Base-by-base conservation (phyloP, 2,888 invertebrate species). In the Ochropleura plecta region DNA sequence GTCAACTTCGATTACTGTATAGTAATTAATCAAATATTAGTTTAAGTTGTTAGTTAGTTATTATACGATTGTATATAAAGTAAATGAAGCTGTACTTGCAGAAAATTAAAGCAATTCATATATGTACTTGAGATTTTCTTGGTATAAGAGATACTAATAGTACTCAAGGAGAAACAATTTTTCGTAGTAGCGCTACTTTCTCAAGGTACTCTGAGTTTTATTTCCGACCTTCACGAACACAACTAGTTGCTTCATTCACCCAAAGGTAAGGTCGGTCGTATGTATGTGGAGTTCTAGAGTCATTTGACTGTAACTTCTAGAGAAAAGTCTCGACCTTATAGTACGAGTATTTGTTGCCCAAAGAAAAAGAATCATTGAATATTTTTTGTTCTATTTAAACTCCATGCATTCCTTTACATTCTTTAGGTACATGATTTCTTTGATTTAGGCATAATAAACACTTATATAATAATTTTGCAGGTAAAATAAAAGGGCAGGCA, bases 241-340 rank as follows among this genome's bases (percentile, higher is more conserved):
- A 67, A 78, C 78, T 80, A 80, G 78, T 78, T 78, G 74, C 80
- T 78, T 78, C 62, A 48, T 63, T 73, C 66, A 42, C 7, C 55
- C 57, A 63, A 16, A 60, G 40, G 10, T 73, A 20, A 49, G 30
- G 30, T 30, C 20, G 62, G 46, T 42, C 42, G 12, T 74, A 63
- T 46, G 12, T 51, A 30, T 73, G 14, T 46, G 4, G 30, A 59
- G 40, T 44, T 44, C 44, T n/a, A 20, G 18, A 42, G 20, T 14
- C 9, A 42, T 55, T 49, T 60, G 18, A 42, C 65, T 30, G 44
- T 53, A 72, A 55, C 14, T 65, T 65, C 46, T 49, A 42, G 18
- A 49, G 44, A 44, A 18, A 44, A 48, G 40, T 49, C 14, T 7
- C 9, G 3, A 14, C 7, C 30, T 60, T 14, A 48, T 10, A 63